Evolutionary conservation across 2,888 invertebrate species (phyloP).

Genomic region (Capitulum mitella): DNA sequence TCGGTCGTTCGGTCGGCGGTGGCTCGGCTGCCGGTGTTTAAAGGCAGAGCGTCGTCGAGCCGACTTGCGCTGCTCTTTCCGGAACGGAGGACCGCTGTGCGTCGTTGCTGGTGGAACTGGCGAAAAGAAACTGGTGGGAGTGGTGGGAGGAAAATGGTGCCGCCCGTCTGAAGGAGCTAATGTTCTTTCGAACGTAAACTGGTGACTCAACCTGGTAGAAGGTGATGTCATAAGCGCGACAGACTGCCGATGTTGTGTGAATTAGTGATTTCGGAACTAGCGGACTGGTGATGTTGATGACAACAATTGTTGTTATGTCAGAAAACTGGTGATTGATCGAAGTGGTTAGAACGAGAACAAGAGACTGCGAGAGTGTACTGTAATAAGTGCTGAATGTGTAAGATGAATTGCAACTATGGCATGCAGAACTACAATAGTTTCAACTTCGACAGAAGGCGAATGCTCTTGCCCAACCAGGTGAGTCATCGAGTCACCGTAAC

Average conservation of each 20-base stretch:
- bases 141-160: neutral
- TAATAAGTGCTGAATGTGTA: neutral
- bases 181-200: too few relatives aligned
- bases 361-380: too few relatives aligned
- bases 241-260: too few relatives aligned
- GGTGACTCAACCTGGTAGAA: too few relatives aligned
- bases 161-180: too few relatives aligned
- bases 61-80: neutral
- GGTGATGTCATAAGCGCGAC: too few relatives aligned
- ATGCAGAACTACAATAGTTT: neutral
- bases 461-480: conserved; percentile 2
- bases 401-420: neutral
- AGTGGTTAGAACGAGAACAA: too few relatives aligned
- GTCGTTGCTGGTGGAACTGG: neutral
- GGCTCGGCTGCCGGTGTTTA: neutral
- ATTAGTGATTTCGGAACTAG: too few relatives aligned
- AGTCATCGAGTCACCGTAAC: too few relatives aligned
- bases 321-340: too few relatives aligned
- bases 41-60: neutral
- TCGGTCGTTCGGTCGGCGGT: neutral
- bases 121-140: neutral
- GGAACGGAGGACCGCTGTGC: neutral
- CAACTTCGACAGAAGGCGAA: neutral
- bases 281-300: too few relatives aligned
- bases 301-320: too few relatives aligned